Conservation (phyloP, 1,140 invertebrate genomes). For the Gryon sp. region DNA sequence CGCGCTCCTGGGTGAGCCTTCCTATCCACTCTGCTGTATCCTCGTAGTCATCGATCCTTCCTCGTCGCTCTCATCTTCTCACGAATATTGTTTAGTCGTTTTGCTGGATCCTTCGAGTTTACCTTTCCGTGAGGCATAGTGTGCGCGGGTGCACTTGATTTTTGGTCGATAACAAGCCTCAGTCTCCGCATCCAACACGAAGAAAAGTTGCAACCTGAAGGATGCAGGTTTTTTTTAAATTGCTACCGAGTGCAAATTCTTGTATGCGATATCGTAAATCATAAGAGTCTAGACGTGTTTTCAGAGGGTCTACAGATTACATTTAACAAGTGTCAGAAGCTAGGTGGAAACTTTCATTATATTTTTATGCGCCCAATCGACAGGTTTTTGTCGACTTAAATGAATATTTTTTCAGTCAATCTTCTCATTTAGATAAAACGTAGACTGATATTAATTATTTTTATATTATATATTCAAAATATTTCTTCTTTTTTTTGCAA, state of each 20-base stretch:
- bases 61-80: slow-evolving; percentile 37
- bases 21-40: slow-evolving; percentile 44
- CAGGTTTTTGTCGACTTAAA: too few species aligned
- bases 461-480: too few species aligned
- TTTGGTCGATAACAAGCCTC: slow-evolving; percentile 66
- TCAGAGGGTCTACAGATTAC: slow-evolving; percentile 16
- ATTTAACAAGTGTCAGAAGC: slow-evolving; percentile 44
- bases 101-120: slow-evolving; percentile 53
- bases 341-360: slow-evolving; percentile 46
- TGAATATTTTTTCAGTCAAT: too few species aligned
- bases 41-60: slow-evolving; percentile 29
- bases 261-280: slow-evolving; percentile 56
- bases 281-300: slow-evolving; percentile 47
- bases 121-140: slow-evolving; percentile 63
- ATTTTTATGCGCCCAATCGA: slow-evolving; percentile 26
- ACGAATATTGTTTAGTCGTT: slow-evolving; percentile 29
- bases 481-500: too few species aligned
- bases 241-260: slow-evolving; percentile 60
- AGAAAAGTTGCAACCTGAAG: slow-evolving; percentile 49
- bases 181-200: slow-evolving; percentile 9
- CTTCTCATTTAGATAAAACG: too few species aligned
- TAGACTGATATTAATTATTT: too few species aligned
- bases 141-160: slow-evolving; percentile 73
- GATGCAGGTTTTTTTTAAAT: slow-evolving; percentile 45
- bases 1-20: slow-evolving; percentile 68